Evolutionary conservation across 2,113 vertebrate species (phyloP).

Genomic region (Halcyon senegalensis): DNA sequence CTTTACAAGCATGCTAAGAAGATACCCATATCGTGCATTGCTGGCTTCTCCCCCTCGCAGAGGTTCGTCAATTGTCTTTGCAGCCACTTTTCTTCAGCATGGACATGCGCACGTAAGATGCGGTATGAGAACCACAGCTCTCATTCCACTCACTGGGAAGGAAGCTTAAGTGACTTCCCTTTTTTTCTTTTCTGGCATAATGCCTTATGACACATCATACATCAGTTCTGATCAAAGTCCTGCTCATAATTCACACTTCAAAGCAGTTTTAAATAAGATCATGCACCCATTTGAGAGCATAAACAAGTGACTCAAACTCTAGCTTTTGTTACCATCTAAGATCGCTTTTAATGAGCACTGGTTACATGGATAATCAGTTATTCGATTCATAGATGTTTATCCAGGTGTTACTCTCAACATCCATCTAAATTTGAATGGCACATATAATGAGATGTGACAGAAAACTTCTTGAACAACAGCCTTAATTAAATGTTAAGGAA

Average conservation of each 20-base stretch:
- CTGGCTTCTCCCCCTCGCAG: background rate
- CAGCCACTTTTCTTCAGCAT: background rate
- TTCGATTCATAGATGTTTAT: background rate
- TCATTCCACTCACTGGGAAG: background rate
- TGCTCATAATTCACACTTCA: background rate
- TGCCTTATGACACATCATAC: background rate
- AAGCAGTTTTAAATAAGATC: slow-evolving; percentile 14
- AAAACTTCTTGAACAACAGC: background rate
- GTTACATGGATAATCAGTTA: background rate
- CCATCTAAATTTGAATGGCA: background rate
- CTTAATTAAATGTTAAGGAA: background rate
- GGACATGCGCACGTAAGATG: background rate
- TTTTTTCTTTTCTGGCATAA: background rate
- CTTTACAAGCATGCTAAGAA: background rate
- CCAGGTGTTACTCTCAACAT: background rate
- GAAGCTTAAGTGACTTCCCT: background rate
- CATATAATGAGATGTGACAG: background rate
- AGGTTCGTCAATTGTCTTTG: background rate
- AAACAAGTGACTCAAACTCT: slow-evolving; percentile 21
- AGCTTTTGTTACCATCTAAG: background rate
- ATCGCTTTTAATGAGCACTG: background rate
- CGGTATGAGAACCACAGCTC: background rate
- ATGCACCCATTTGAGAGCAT: background rate
- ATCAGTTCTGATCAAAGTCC: slow-evolving; percentile 38
- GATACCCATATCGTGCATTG: background rate